Evolutionary conservation across 2,797 vertebrate species (phyloP), one percentile per base, ranked within the genome.

Genomic region (Urosaurus nigricauda): DNA sequence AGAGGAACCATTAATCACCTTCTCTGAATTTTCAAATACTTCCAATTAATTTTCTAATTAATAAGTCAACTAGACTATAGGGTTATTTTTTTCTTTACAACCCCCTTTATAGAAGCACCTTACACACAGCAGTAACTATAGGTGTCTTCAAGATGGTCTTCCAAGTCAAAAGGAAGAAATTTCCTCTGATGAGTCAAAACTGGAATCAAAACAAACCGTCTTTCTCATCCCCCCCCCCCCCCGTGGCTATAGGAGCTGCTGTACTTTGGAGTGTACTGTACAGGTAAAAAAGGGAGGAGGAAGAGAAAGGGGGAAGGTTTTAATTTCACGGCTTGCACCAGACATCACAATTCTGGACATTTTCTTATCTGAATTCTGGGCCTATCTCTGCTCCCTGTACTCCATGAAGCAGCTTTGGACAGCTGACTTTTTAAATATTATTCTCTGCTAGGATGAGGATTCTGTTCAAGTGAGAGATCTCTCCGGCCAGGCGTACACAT

Each of bases 241-340:
- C 0, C 3, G 40, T 87, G 88, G 91, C 93, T 93, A 89, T 89
- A 92, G 85, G 91, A 88, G 88, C 83, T 37, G 90, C 89, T 94
- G 92, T 77, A 73, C 88, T 93, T 21, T 89, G 73, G 35, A n/a
- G 89, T 74, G 0, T 91, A 90, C 87, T 74, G 0, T 91, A 90
- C 86, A 73, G 90, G 81, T 65, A 85, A 90, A 89, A 11, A 47
- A 35, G 83, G 90, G 92, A 89, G 78, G 74, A 90, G 87, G 92
- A 51, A 79, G 58, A 37, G 65, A 79, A 93, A 87, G 88, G 14
- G 56, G 78, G 87, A 87, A 78, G 89, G 92, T 94, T 95, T 95
- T 95, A 95, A 95, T 96, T 96, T 95, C 95, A 96, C 89, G 93
- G 93, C 92, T 93, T 89, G 91, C 89, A 89, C 89, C 94, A 93